These are phyloP conservation scores for Monoplex corrugatus DNA, from an alignment of 2,888 invertebrate species.

Conservation along the genomic window DNA sequence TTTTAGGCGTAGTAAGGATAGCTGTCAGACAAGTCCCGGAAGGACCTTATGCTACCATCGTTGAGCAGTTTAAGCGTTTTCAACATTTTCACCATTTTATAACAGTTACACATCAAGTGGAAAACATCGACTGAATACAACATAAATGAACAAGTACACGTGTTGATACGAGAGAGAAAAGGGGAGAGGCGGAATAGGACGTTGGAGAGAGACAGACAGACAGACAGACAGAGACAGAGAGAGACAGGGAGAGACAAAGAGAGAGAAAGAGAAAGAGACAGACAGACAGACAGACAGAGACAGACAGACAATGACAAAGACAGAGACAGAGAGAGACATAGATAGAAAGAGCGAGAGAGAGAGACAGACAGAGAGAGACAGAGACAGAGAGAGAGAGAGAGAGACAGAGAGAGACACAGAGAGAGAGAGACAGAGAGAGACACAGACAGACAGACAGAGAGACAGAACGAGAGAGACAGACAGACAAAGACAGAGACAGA, in stretches of 20 bases:
- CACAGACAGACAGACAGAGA: too few species aligned
- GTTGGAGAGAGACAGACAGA: neutral
- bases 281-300: slow-evolving; percentile 1
- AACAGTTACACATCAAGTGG: too few species aligned
- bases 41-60: too few species aligned
- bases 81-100: too few species aligned
- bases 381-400: neutral
- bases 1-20: too few species aligned
- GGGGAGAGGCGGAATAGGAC: too few species aligned
- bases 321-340: neutral
- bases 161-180: too few species aligned
- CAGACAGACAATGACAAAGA: neutral
- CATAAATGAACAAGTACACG: too few species aligned
- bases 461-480: neutral
- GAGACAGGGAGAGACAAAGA: neutral
- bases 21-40: too few species aligned
- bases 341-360: neutral
- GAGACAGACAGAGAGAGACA: neutral
- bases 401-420: neutral
- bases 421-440: slow-evolving; percentile 18
- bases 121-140: too few species aligned
- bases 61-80: too few species aligned
- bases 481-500: neutral
- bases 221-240: neutral
- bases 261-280: neutral